These are phyloP conservation scores for Dusona sp. DNA, from an alignment of 2,888 invertebrate species.

Conservation along the genomic window DNA sequence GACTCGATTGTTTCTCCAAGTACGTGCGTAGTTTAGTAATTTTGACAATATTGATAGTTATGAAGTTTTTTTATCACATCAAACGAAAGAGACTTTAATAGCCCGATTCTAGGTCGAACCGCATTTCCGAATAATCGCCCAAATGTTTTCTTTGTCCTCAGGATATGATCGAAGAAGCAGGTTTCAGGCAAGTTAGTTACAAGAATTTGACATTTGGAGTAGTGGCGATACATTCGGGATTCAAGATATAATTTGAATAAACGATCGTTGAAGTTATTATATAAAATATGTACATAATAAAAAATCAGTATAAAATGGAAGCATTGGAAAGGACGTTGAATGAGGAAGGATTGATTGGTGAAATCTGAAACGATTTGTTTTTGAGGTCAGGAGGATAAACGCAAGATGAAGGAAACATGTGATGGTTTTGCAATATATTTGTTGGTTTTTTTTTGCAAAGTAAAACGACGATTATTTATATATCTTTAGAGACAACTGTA, in stretches of 20 bases:
- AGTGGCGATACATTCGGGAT: constrained; percentile 98
- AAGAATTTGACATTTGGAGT: constrained; percentile 97
- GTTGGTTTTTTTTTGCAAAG: constrained; percentile 12
- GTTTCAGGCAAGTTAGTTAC: constrained; percentile 94
- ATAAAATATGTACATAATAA: constrained; percentile 53
- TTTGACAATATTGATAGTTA: not conserved
- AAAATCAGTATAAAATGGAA: constrained; percentile 5
- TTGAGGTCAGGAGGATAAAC: constrained; percentile 28
- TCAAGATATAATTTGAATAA: constrained; percentile 88
- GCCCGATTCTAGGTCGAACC: not conserved
- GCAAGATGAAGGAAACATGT: constrained; percentile 15
- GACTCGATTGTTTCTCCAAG: not conserved
- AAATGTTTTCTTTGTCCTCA: constrained; percentile 86
- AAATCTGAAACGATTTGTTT: constrained; percentile 18
- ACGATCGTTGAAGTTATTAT: constrained; percentile 6
- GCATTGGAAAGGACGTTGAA: not conserved
- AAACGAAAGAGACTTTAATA: not conserved
- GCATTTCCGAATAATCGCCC: not conserved
- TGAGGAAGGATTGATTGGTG: constrained; percentile 4
- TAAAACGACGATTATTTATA: constrained; percentile 43
- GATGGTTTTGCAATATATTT: constrained; percentile 13
- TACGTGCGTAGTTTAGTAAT: not conserved
- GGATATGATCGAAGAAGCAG: constrained; percentile 94
- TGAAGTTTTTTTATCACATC: not conserved
- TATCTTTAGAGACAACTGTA: constrained; percentile 74